Evolutionary conservation across 2,888 invertebrate genomes (phyloP), one percentile per base, ranked within the genome.

Genomic region (Erynnis tages): DNA sequence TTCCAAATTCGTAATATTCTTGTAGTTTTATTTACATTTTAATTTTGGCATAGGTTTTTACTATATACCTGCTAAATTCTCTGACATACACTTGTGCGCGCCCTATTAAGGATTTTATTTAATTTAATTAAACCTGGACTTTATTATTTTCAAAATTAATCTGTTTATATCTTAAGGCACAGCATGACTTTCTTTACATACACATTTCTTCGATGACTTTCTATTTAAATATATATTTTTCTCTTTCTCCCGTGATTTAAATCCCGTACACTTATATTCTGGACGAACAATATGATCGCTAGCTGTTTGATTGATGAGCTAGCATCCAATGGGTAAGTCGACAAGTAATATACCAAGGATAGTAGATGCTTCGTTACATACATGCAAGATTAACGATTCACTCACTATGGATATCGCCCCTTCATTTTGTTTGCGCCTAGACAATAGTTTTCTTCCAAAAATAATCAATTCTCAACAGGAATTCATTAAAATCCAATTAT

Each of bases 281-380:
- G 87, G 86, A 84, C 67, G 69, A 72, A 75, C 68, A 66, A 66
- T 67, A 61, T 60, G 62, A 67, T 77, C 69, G 75, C 72, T 85
- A 95, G 95, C 94, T 95, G 95, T 94, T 93, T 95, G 91, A 93
- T 95, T 91, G 95, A 95, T 91, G 95, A 95, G 91, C 91, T 94
- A 91, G 92, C 93, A 76, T 92, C 92, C 76, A 93, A 92, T 89
- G 94, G 95, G 95, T 95, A 93, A 95, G 94, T 94, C 65, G 64
- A 63, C 57, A 67, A 57, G 63, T 58, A 63, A 64, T 63, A 61
- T 69, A 66, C 71, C 63, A 66, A 68, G 62, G 67, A 69, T 58
- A 54, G 73, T 84, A 87, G 83, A 73, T 57, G 85, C 85, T 86
- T 86, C 66, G 64, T 73, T 74, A 61, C 52, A 63, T 82, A 78